Evolutionary conservation across 2,888 invertebrate genomes (phyloP).

Genomic region (Anaspis maculata): DNA sequence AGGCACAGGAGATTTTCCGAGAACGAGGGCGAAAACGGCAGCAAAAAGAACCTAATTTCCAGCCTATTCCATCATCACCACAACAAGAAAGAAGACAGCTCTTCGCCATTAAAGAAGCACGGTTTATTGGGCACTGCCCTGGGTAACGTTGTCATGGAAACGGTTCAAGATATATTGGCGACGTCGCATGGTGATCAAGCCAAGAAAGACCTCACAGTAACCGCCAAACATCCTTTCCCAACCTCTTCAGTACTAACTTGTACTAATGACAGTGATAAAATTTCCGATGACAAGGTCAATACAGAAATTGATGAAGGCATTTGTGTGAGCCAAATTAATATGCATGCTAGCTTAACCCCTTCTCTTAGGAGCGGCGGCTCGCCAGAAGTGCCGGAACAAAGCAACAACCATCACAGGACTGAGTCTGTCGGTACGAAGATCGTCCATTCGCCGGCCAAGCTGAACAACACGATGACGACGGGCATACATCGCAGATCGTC

Average conservation of each 20-base stretch:
- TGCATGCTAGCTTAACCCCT: constrained; percentile 40
- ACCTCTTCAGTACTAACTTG: constrained; percentile 12
- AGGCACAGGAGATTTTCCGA: constrained; percentile 5
- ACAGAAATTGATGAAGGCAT: constrained; percentile 35
- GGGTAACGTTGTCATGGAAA: constrained; percentile 50
- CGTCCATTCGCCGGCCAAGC: constrained; percentile 48
- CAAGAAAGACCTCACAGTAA: constrained; percentile 16
- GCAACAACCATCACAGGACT: constrained; percentile 41
- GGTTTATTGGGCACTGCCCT: constrained; percentile 48
- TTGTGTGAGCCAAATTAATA: constrained; percentile 31
- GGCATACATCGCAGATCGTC: constrained; percentile 78
- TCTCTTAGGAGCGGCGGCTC: constrained; percentile 35
- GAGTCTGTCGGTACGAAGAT: constrained; percentile 50
- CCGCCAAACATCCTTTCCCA: constrained; percentile 7
- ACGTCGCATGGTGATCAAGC: constrained; percentile 23
- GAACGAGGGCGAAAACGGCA: constrained; percentile 1
- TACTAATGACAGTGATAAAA: constrained; percentile 25
- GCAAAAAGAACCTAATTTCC: constrained; percentile 3
- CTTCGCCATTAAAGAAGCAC: constrained; percentile 14
- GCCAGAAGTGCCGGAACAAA: constrained; percentile 20
- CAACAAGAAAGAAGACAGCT: background rate
- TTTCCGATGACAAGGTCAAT: too few relatives aligned
- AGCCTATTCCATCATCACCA: background rate
- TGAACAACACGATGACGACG: constrained; percentile 37
- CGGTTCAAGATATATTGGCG: constrained; percentile 40